Evolutionary conservation across 2,113 vertebrate species (phyloP), one percentile per base, ranked within the genome.

Genomic region (Platysternon megacephalum): DNA sequence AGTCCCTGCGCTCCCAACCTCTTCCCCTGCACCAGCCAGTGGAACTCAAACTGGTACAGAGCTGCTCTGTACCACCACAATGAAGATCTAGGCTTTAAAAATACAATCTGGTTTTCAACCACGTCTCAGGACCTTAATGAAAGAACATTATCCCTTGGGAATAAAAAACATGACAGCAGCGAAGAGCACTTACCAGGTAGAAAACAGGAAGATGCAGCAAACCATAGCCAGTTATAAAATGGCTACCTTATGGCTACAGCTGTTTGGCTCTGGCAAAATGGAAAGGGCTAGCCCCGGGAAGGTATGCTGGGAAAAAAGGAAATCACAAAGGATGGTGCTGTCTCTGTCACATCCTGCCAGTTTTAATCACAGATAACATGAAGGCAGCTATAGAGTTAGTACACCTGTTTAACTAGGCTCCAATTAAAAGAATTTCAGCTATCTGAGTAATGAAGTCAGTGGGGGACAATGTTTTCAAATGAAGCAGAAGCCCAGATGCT

Each of bases 351-450:
- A 68, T 35, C 65, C 89, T 56, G 84, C 56, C 29, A 80, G 56
- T 51, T 32, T 8, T 4, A 16, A 84, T 49, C 42, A 79, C 44
- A 88, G 74, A 32, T 68, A 86, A 81, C n/a, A 29, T 7, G 44
- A 26, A 78, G 53, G 46, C 44, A 68, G 65, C 46, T 39, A 72
- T 72, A 39, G 35, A 21, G 22, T 72, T 58, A 79, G 82, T 65
- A 35, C n/a, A 44, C n/a, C 28, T 84, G 49, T 58, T 86, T 80
- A 49, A 87, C 65, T 29, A 46, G 17, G 21, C 49, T 84, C 55
- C 44, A 24, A 65, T 80, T 76, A 55, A 87, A 82, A 55, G 46
- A 28, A 82, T 52, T 88, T 85, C 82, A 90, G 35, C 29, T 87
- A 74, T 89, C 52, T 1, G 0, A 74, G 32, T 55, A 83, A 74